A percentile compares a stretch with the other conserved stretches of the same genome.
Conservation (phyloP, 2,797 vertebrate species). For the Taeniopygia guttata region DNA sequence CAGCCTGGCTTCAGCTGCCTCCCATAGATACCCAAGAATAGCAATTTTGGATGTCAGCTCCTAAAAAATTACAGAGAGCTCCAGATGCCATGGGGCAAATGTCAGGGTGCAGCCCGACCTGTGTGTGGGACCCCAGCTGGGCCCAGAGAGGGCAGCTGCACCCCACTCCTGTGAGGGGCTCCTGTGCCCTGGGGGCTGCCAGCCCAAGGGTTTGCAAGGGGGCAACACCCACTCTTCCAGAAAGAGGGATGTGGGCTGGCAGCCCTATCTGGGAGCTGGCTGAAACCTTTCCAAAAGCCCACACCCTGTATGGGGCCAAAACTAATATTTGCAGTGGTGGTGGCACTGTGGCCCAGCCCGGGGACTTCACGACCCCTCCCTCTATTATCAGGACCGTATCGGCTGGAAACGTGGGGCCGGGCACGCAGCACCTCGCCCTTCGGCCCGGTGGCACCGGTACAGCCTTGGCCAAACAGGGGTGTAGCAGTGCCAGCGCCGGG, state of each 20-base stretch:
- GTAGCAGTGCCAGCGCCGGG: neutral
- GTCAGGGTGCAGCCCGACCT: neutral
- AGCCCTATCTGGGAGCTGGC: neutral
- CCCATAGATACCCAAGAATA: neutral
- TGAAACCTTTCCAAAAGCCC: neutral
- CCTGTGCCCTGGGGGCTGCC: neutral
- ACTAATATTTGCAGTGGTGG: neutral
- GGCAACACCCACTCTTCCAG: neutral
- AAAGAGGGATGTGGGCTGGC: neutral
- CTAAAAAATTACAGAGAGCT: neutral
- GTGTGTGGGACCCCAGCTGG: neutral
- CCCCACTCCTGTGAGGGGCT: neutral
- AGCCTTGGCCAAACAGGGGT: neutral
- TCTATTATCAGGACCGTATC: neutral
- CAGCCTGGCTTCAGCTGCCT: neutral
- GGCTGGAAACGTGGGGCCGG: neutral
- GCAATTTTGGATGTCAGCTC: neutral
- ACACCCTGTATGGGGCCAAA: neutral
- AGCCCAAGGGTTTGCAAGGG: neutral
- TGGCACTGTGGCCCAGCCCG: neutral
- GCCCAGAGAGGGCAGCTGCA: neutral
- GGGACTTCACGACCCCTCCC: neutral
- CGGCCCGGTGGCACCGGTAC: neutral
- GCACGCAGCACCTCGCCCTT: neutral
- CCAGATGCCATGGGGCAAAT: neutral